These are phyloP conservation scores for Alauda arvensis DNA, from an alignment of 2,797 vertebrate genomes.

Conservation along the genomic window DNA sequence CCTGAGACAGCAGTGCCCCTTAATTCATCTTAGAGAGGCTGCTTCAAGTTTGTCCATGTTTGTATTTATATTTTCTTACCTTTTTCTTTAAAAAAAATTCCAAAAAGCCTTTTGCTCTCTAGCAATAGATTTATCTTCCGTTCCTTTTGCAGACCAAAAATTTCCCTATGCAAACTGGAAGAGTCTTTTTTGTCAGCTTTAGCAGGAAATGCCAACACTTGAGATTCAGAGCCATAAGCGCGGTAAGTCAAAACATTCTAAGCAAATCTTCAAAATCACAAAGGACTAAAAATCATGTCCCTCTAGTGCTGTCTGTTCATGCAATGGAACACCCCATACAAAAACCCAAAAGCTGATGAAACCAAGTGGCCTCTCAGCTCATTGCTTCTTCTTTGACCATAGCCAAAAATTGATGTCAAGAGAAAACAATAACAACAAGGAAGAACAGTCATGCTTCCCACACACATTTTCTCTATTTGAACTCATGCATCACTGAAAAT, in stretches of 20 bases:
- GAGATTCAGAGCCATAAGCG: neutral
- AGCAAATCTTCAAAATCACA: neutral
- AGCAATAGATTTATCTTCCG: neutral
- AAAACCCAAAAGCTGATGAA: neutral
- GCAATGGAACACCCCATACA: neutral
- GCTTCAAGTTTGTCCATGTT: neutral
- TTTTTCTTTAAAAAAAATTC: neutral
- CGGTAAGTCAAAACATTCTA: neutral
- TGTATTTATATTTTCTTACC: neutral
- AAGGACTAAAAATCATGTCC: neutral
- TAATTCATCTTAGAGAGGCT: neutral
- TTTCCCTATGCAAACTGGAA: neutral
- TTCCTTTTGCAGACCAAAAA: neutral
- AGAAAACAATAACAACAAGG: neutral
- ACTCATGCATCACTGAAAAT: neutral
- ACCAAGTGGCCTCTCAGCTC: neutral
- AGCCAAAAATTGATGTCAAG: neutral
- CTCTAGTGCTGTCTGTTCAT: neutral
- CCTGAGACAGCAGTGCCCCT: neutral
- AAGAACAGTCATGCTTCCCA: neutral
- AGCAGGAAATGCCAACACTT: neutral
- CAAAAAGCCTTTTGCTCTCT: neutral
- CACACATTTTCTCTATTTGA: neutral
- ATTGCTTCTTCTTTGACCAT: neutral
- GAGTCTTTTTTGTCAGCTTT: neutral